Evolutionary conservation across 2,888 invertebrate species (phyloP), one percentile per base, ranked within the genome.

Genomic region (Meteorus cinctellus): DNA sequence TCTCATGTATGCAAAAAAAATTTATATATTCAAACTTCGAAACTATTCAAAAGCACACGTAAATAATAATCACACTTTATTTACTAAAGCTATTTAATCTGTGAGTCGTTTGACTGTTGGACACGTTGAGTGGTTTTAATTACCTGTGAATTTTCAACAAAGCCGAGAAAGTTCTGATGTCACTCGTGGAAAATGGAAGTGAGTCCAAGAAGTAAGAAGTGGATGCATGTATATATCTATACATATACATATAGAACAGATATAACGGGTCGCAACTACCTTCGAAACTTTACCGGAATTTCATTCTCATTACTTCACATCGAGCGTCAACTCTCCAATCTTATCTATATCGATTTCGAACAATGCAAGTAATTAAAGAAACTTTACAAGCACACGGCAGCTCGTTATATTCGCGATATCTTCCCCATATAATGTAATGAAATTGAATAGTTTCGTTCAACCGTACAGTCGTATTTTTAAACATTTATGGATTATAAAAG

Each of bases 81-180:
- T 76, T 79, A 81, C 83, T 41, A 12, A 8, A 19, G 19, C 6
- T 19, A 55, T 55, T n/a, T 55, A 55, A 55, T 55, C 19, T 24
- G 19, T 19, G 55, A 55, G 82, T 81, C 82, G 83, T 83, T 84
- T 79, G 80, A 78, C 79, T 78, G 81, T 81, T 83, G 78, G 79
- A 70, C 69, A 75, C 81, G 83, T 85, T 85, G 84, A 85, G 82
- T 82, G 82, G 80, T 85, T 85, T 84, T 85, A 85, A 85, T 85
- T 85, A 84, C 80, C 84, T 82, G 80, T 76, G 80, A 81, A 84
- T 84, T 81, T 85, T 79, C 79, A 73, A 78, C 76, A 77, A 66
- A 78, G 69, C 80, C 76, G 76, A 75, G 79, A 78, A 84, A 84
- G 81, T 85, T 83, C 81, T 77, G 65, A 81, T 79, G 84, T 83